phyloP scores from a whole-genome alignment of 2,113 vertebrate genomes.

The Nothocercus julius region DNA sequence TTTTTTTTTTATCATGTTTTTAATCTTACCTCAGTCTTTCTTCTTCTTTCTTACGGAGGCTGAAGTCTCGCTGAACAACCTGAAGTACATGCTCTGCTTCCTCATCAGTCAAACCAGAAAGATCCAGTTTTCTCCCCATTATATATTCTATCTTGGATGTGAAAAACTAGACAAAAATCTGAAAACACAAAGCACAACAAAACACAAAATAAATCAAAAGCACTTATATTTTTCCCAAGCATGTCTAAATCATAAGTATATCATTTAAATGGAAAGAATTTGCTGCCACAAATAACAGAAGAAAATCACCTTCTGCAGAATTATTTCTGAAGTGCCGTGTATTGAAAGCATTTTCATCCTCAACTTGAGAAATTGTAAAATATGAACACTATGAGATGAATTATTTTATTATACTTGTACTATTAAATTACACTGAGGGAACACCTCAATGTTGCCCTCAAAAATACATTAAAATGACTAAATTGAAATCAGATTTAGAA shows the following conservation, averaged over 20 bases:
- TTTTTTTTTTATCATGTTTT: background rate
- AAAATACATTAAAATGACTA: background rate
- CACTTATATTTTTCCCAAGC: background rate
- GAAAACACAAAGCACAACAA: constrained; percentile 14
- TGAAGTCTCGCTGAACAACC: constrained; percentile 96
- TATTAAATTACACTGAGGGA: background rate
- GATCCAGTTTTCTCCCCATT: constrained; percentile 96
- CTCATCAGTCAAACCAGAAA: constrained; percentile 91
- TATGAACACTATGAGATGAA: background rate
- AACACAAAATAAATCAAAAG: background rate
- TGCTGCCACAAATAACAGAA: background rate
- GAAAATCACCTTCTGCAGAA: background rate
- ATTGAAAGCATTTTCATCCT: background rate
- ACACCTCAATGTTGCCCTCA: background rate
- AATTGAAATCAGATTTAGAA: background rate
- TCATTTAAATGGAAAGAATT: background rate
- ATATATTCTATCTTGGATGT: background rate
- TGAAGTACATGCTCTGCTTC: constrained; percentile 95
- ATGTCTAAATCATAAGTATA: background rate
- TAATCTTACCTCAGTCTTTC: constrained; percentile 89
- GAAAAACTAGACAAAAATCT: constrained; percentile 36
- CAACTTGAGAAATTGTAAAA: background rate
- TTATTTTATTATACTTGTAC: background rate
- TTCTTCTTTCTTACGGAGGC: constrained; percentile 93
- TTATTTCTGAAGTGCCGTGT: background rate